Conservation (phyloP, 2,888 invertebrate species). For the Pheosia tremula region DNA sequence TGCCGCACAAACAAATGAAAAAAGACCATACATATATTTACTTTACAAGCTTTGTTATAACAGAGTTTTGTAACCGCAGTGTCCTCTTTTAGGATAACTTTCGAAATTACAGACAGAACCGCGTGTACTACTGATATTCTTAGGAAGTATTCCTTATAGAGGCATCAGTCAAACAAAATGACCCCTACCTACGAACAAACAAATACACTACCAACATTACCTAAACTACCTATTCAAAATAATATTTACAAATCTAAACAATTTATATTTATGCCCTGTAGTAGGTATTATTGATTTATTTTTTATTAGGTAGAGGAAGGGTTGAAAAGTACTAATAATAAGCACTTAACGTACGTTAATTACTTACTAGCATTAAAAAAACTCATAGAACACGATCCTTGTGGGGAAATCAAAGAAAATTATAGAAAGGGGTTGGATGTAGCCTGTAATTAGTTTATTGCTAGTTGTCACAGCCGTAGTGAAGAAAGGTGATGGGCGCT, state of each 20-base stretch:
- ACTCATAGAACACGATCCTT: slow-evolving; percentile 46
- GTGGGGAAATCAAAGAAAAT: slow-evolving; percentile 77
- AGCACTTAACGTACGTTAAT: slow-evolving; percentile 56
- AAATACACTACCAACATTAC: too few species aligned
- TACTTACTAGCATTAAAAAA: slow-evolving; percentile 66
- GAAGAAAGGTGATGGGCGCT: slow-evolving; percentile 59
- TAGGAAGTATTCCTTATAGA: too few species aligned
- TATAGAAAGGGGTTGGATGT: slow-evolving; percentile 65
- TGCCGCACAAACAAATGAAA: slow-evolving; percentile 27
- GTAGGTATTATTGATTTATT: too few species aligned
- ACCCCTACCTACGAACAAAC: too few species aligned
- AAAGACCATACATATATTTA: slow-evolving; percentile 25
- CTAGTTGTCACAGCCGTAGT: slow-evolving; percentile 55
- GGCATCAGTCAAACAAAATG: too few species aligned
- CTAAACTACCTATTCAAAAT: too few species aligned
- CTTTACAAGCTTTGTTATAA: slow-evolving; percentile 24
- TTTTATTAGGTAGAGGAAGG: too few species aligned
- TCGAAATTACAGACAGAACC: not conserved
- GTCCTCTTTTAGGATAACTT: not conserved
- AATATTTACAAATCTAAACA: too few species aligned
- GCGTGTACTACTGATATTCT: too few species aligned
- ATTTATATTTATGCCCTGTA: too few species aligned
- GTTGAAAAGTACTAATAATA: slow-evolving; percentile 9
- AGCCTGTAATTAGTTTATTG: slow-evolving; percentile 76
- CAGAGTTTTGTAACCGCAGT: slow-evolving; percentile 18